These are phyloP conservation scores for Tympanuchus pallidicinctus DNA, from an alignment of 2,113 vertebrate species.

Conservation along the genomic window DNA sequence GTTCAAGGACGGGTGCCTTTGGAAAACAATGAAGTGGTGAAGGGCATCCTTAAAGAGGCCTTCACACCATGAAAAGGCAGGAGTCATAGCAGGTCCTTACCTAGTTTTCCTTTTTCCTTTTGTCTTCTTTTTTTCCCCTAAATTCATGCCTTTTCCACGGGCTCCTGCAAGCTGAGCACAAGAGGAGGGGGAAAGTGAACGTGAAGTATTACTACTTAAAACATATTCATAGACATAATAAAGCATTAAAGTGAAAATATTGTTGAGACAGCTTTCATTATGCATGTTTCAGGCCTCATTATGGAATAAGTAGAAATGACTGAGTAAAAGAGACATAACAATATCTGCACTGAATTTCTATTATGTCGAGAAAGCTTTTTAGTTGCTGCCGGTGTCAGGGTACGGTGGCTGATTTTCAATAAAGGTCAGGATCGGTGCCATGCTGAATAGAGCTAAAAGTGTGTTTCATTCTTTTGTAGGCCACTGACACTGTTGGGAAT, in stretches of 20 bases:
- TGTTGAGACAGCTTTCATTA: slow-evolving; percentile 96
- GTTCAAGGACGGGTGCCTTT: slow-evolving; percentile 22
- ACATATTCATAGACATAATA: slow-evolving; percentile 89
- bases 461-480: slow-evolving; percentile 84
- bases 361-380: slow-evolving; percentile 83
- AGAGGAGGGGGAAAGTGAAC: slow-evolving; percentile 33
- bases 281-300: slow-evolving; percentile 90
- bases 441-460: slow-evolving; percentile 82
- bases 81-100: slow-evolving; percentile 62
- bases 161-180: slow-evolving; percentile 34
- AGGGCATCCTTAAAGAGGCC: slow-evolving; percentile 42
- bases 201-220: slow-evolving; percentile 86
- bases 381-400: slow-evolving; percentile 77
- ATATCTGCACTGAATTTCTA: slow-evolving; percentile 90
- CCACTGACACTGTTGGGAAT: slow-evolving; percentile 85
- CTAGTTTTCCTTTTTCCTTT: background rate
- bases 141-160: slow-evolving; percentile 61
- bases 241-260: slow-evolving; percentile 95
- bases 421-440: slow-evolving; percentile 85
- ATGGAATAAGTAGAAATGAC: slow-evolving; percentile 92
- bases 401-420: slow-evolving; percentile 82
- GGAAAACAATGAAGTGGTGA: slow-evolving; percentile 53
- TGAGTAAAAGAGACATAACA: slow-evolving; percentile 86
- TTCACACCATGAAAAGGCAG: slow-evolving; percentile 11
- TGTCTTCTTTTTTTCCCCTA: background rate